These are phyloP conservation scores for Bubo blakistoni DNA, from an alignment of 2,113 vertebrate genomes.

Conservation along the genomic window DNA sequence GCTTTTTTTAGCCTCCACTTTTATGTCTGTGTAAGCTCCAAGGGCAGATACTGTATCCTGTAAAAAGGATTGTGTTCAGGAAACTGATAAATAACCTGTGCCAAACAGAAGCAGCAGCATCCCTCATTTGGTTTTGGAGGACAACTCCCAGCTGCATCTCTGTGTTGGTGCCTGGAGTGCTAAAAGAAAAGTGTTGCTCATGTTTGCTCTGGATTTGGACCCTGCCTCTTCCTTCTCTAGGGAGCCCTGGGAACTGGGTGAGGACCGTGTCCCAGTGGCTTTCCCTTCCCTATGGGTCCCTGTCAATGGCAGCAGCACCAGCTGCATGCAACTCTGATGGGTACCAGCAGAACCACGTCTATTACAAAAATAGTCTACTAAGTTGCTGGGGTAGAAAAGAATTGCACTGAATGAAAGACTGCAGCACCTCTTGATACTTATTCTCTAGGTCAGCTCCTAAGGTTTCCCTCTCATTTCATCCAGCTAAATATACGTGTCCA, in stretches of 20 bases:
- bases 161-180: not conserved
- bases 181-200: not conserved
- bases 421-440: not conserved
- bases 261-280: not conserved
- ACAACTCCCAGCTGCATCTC: not conserved
- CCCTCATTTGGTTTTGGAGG: not conserved
- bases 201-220: not conserved
- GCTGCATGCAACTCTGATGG: not conserved
- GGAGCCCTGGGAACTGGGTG: not conserved
- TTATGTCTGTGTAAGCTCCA: not conserved
- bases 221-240: not conserved
- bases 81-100: not conserved
- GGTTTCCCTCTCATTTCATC: not conserved
- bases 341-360: not conserved
- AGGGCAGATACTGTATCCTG: not conserved
- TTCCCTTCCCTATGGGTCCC: not conserved
- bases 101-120: not conserved
- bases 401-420: not conserved
- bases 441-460: not conserved
- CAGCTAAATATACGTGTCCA: not conserved
- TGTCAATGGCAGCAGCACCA: not conserved
- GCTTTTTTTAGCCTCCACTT: not conserved
- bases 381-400: not conserved
- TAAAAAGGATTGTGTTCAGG: not conserved
- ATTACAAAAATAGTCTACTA: not conserved